Percentiles rank a stretch among this genome's conserved stretches.
phyloP scores from a whole-genome alignment of 2,797 vertebrate genomes.

The Takifugu ocellatus region DNA sequence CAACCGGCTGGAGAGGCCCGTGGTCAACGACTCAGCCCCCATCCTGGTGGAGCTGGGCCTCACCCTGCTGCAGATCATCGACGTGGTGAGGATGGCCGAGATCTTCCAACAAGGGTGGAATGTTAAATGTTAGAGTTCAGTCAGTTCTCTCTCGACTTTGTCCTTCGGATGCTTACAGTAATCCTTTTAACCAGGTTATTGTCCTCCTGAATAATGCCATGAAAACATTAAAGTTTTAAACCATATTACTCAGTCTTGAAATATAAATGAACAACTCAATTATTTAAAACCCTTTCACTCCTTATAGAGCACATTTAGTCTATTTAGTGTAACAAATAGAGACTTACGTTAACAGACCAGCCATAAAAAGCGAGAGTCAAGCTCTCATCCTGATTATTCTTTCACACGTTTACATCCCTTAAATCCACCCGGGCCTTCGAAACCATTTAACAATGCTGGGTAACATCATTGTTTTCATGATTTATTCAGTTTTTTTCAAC shows the following conservation, averaged over 20 bases:
- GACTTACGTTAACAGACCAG: not conserved
- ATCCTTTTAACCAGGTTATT: not conserved
- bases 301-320: not conserved
- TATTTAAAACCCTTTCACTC: not conserved
- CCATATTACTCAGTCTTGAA: not conserved
- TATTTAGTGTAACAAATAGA: conserved; percentile 1
- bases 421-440: conserved; percentile 1
- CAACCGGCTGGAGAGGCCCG: conserved; percentile 87
- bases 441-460: no score
- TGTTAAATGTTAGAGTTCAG: no score
- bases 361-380: no score
- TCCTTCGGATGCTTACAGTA: conserved; percentile 24
- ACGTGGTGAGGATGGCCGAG: conserved; percentile 78
- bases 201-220: not conserved
- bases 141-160: no score
- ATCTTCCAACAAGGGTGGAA: not conserved
- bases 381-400: no score
- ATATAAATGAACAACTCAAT: not conserved
- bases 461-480: not conserved
- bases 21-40: conserved; percentile 85
- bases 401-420: not conserved
- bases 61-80: conserved; percentile 90
- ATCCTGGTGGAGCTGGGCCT: conserved; percentile 86
- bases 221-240: not conserved
- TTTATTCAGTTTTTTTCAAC: not conserved